Evolutionary conservation across 2,113 vertebrate genomes (phyloP).

Genomic region (Salvator merianae): DNA sequence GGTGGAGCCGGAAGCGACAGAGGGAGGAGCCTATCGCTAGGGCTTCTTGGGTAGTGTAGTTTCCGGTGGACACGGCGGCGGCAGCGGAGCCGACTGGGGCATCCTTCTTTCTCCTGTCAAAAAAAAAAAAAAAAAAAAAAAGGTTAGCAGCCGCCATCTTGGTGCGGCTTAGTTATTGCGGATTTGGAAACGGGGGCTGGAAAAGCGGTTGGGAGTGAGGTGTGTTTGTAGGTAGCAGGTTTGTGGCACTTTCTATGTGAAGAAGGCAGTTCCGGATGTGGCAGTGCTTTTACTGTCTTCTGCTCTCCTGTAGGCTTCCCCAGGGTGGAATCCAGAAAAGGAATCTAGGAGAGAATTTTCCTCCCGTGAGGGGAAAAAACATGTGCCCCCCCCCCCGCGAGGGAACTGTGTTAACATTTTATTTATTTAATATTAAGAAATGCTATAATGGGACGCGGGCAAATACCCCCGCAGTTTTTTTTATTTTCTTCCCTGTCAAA

Average conservation of each 20-base stretch:
- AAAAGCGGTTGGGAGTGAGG: background rate
- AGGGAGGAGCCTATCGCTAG: rapidly evolving
- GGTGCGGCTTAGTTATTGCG: background rate
- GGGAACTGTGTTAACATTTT: too few relatives aligned
- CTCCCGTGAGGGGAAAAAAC: too few relatives aligned
- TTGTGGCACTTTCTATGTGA: background rate
- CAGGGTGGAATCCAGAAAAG: too few relatives aligned
- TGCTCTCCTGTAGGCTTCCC: background rate
- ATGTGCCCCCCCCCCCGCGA: too few relatives aligned
- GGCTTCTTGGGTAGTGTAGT: constrained; percentile 28
- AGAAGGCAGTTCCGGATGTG: background rate
- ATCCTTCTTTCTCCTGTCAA: rapidly evolving
- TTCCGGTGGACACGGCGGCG: background rate
- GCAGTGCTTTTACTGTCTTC: background rate
- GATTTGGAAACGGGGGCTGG: background rate
- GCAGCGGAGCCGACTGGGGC: too few relatives aligned
- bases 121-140: too few relatives aligned
- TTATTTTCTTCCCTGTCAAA: too few relatives aligned
- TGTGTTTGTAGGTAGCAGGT: background rate
- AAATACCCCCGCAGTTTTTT: background rate
- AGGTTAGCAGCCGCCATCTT: constrained; percentile 21
- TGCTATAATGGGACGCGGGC: too few relatives aligned
- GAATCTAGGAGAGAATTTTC: too few relatives aligned
- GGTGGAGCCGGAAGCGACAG: rapidly evolving
- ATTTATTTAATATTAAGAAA: too few relatives aligned